phyloP scores from a whole-genome alignment of 2,888 invertebrate genomes.

The Leptinotarsa peninsularis region DNA sequence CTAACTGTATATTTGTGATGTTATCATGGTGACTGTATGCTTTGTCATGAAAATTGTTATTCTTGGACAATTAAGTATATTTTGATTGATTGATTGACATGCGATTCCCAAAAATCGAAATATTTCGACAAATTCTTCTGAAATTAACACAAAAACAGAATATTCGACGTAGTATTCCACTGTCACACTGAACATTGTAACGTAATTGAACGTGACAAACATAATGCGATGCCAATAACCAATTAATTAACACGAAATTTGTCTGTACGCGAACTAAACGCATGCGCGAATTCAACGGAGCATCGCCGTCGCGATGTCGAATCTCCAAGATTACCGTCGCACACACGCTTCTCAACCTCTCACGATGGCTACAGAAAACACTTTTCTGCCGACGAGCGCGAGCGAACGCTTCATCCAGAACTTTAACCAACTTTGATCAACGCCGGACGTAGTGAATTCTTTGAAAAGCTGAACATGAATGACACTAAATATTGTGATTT shows the following conservation, averaged over 20 bases:
- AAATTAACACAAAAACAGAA: no score
- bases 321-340: not conserved
- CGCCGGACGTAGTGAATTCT: not conserved
- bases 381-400: not conserved
- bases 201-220: no score
- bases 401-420: not conserved
- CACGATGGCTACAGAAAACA: not conserved
- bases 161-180: no score
- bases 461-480: not conserved
- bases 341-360: constrained; percentile 3
- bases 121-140: no score
- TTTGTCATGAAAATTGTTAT: no score
- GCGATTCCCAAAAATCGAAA: no score
- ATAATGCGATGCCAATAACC: not conserved
- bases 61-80: no score
- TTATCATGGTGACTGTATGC: no score
- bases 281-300: not conserved
- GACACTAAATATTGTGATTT: constrained; percentile 65
- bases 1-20: no score
- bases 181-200: no score
- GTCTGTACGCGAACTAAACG: not conserved
- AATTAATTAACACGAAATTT: not conserved
- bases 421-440: not conserved
- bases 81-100: no score
- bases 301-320: not conserved